phyloP scores from a whole-genome alignment of 1,140 invertebrate species.

The Nilaparvata lugens region DNA sequence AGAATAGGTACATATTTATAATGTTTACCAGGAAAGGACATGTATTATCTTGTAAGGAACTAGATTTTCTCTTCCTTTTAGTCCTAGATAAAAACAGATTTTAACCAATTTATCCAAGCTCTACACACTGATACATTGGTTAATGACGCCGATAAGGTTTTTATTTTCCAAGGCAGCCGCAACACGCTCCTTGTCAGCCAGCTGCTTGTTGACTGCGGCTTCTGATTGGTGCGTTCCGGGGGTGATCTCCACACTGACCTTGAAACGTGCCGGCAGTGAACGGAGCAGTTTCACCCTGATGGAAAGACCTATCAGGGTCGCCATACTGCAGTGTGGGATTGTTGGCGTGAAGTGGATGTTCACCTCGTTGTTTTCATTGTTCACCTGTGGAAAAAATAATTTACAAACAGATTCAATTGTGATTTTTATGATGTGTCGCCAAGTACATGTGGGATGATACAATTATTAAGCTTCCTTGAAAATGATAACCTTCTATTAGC shows the following conservation, averaged over 20 bases:
- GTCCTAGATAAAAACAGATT: background rate
- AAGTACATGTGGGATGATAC: no score
- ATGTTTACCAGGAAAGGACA: no score
- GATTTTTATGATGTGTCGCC: no score
- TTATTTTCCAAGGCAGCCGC: slow-evolving; percentile 81
- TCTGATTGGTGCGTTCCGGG: slow-evolving; percentile 91
- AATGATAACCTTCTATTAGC: no score
- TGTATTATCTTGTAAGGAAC: background rate
- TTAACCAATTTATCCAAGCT: background rate
- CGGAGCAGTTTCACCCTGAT: slow-evolving; percentile 82
- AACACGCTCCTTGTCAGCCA: slow-evolving; percentile 96
- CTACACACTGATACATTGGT: slow-evolving; percentile 62
- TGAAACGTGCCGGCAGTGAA: slow-evolving; percentile 75
- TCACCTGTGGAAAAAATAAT: slow-evolving; percentile 40
- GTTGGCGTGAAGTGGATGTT: slow-evolving; percentile 89
- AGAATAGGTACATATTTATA: no score
- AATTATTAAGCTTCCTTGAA: no score
- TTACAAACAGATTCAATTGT: no score
- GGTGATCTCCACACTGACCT: slow-evolving; percentile 71
- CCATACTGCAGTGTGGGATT: slow-evolving; percentile 99
- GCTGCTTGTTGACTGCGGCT: slow-evolving; percentile 89
- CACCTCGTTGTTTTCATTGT: slow-evolving; percentile 61
- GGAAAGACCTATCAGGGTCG: slow-evolving; percentile 87
- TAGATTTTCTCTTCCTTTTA: background rate
- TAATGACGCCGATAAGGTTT: slow-evolving; percentile 87